These are phyloP conservation scores for mouse (Mus musculus) DNA, from an alignment of 2,113 vertebrate genomes.

Conservation along the genomic window DNA sequence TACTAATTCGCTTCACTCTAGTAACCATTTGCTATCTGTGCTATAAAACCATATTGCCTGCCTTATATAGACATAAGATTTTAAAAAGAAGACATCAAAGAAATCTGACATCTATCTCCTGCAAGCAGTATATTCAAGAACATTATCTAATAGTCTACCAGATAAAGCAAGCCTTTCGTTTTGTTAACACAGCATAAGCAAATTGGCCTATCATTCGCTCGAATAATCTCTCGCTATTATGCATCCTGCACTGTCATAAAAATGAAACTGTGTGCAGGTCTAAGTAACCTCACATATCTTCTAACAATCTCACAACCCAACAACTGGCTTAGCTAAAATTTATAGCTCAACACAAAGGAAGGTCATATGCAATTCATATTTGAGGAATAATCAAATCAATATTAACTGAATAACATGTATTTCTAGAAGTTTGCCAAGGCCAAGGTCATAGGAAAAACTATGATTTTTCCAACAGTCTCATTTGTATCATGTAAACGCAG, in stretches of 20 bases:
- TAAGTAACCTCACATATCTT: not conserved
- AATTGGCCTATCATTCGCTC: not conserved
- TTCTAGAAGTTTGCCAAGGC: slow-evolving; percentile 33
- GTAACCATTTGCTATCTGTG: not conserved
- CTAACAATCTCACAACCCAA: not conserved
- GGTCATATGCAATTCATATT: not conserved
- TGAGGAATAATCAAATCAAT: slow-evolving; percentile 60
- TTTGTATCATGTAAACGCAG: not conserved
- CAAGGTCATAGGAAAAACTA: slow-evolving; percentile 55
- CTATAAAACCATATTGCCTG: not conserved
- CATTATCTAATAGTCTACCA: not conserved
- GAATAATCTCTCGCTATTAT: not conserved
- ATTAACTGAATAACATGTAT: slow-evolving; percentile 7
- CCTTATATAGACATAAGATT: not conserved
- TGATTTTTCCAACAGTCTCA: slow-evolving; percentile 56
- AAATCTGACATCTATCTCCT: not conserved
- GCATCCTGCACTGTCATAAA: not conserved
- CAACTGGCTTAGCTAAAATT: not conserved
- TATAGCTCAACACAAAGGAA: not conserved
- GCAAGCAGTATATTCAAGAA: not conserved
- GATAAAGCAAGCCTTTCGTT: not conserved
- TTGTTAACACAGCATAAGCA: not conserved
- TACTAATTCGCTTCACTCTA: not conserved
- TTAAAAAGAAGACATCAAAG: not conserved
- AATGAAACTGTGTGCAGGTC: not conserved